A percentile compares a stretch with the other conserved stretches of the same genome.
Evolutionary conservation across 1,140 invertebrate species (phyloP).

Genomic region (Pomacea maculata): DNA sequence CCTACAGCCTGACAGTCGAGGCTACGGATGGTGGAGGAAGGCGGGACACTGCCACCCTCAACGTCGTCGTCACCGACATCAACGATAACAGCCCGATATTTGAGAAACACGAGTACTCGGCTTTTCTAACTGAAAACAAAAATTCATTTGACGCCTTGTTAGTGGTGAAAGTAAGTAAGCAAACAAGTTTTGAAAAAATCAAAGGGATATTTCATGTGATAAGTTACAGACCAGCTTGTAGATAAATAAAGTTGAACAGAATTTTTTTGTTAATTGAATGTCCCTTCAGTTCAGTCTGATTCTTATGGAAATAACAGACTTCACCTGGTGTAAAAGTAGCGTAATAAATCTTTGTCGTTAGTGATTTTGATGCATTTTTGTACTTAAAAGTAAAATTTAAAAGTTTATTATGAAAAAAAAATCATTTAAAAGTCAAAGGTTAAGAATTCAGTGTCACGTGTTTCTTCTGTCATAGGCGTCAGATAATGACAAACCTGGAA

Average conservation of each 20-base stretch:
- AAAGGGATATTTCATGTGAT: too few relatives aligned
- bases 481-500: slow-evolving; percentile 38
- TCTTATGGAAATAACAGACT: slow-evolving; percentile 80
- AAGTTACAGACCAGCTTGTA: too few relatives aligned
- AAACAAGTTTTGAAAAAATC: too few relatives aligned
- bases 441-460: slow-evolving; percentile 69
- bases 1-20: slow-evolving; percentile 89
- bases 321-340: slow-evolving; percentile 73
- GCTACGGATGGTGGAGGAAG: slow-evolving; percentile 83
- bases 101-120: slow-evolving; percentile 3
- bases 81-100: slow-evolving; percentile 49
- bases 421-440: slow-evolving; percentile 72
- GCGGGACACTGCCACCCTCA: slow-evolving; percentile 25
- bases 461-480: slow-evolving; percentile 27
- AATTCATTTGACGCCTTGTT: neutral
- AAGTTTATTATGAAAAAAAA: slow-evolving; percentile 83
- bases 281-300: too few relatives aligned
- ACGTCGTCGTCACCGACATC: slow-evolving; percentile 31
- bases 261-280: too few relatives aligned
- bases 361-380: slow-evolving; percentile 53
- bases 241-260: too few relatives aligned
- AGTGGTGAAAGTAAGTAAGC: neutral
- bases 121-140: slow-evolving; percentile 4
- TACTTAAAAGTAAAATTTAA: too few relatives aligned
- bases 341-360: slow-evolving; percentile 80